Evolutionary conservation across 1,140 invertebrate species (phyloP), one percentile per base, ranked within the genome.

Genomic region (Fragariocoptes setiger): DNA sequence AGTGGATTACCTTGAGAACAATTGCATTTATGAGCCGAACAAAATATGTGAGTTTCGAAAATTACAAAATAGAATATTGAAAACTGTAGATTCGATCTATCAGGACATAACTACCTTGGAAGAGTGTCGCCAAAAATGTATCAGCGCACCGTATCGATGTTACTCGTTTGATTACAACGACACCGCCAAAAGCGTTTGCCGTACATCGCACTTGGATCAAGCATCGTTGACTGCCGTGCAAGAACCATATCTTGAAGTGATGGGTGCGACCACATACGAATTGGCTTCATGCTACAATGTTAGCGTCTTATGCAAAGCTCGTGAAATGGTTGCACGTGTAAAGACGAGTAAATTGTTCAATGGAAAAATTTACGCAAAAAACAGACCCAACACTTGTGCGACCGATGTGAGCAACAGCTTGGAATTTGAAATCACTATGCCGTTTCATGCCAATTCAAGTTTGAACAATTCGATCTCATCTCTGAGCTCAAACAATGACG

Each of bases 81-180:
- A 88, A 58, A 86, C 80, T 0, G 80, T 86, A 3, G 80, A 88
- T 52, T 79, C 78, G 2, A 78, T 86, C 4, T 83, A 52, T 40
- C 53, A 82, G 60, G 76, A 82, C 50, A 71, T 83, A 1, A 70
- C 69, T 42, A 76, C 71, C 2, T 62, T 76, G 38, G 76, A 79
- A 43, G 78, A 80, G 58, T 65, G 63, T 48, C 67, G 76, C 37
- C 75, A 82, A 47, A 63, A 82, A 21, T 86, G 80, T 53, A 62
- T 85, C 19, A 78, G 74, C 50, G 78, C 78, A 4, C 73, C 76
- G 8, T 67, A 67, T 57, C 63, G 72, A 51, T 88, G 80, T 56
- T 78, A 83, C 53, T 82, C 78, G 0, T 88, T 79, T 54, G 80
- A 86, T 57, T 83, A 77, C 53, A 77, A 76, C 14, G 79, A 83